These are phyloP conservation scores for Ceratina australensis DNA, from an alignment of 1,140 invertebrate genomes.

Conservation along the genomic window DNA sequence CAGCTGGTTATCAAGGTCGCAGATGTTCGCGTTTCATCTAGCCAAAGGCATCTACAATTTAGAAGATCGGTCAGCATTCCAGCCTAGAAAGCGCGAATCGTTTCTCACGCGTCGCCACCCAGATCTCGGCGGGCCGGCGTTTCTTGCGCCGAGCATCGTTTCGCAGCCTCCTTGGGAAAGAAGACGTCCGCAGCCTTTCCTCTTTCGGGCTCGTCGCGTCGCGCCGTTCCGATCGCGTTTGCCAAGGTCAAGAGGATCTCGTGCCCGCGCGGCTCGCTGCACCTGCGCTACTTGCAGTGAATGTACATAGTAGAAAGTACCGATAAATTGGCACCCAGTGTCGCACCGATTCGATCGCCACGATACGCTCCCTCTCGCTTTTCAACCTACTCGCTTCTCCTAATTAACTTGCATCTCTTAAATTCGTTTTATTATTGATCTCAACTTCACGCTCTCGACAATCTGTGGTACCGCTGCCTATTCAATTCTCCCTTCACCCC, in stretches of 20 bases:
- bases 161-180: conserved; percentile 2
- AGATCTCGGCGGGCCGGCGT: background rate
- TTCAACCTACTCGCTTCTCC: background rate
- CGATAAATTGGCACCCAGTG: conserved; percentile 54
- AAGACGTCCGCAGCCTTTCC: background rate
- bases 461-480: background rate
- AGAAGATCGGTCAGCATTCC: conserved; percentile 13
- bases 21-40: background rate
- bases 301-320: conserved; percentile 48
- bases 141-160: background rate
- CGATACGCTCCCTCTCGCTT: background rate
- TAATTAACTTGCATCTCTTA: background rate
- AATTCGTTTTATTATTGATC: background rate
- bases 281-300: conserved; percentile 44
- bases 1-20: conserved; percentile 1
- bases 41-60: background rate
- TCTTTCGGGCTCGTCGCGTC: background rate
- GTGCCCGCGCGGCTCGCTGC: conserved; percentile 15
- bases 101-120: conserved; percentile 35
- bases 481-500: background rate
- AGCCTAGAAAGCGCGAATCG: conserved; percentile 40
- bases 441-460: background rate
- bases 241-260: conserved; percentile 54
- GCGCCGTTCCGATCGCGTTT: conserved; percentile 35
- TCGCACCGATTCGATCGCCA: conserved; percentile 14